Conservation (phyloP, 64 coral and sea anemone species). For the Actinia tenebrosa region DNA sequence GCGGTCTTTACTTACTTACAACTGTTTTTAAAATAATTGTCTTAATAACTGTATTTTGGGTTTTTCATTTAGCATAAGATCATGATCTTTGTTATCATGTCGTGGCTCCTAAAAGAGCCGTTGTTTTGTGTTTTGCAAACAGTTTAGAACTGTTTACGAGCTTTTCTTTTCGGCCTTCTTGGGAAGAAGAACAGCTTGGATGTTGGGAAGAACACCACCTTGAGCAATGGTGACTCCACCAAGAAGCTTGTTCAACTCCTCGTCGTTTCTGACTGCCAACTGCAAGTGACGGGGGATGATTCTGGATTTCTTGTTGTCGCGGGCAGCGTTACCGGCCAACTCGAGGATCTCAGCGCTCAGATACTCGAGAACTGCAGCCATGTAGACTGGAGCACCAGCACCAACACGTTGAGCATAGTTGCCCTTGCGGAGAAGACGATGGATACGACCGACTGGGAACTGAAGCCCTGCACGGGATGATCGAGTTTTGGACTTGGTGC, state of each 20-base stretch:
- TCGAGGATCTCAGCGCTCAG: too few relatives aligned
- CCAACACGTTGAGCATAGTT: too few relatives aligned
- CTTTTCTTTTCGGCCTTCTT: slow-evolving; percentile 41
- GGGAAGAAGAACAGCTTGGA: slow-evolving; percentile 49
- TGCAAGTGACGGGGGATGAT: too few relatives aligned
- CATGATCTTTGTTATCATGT: background rate
- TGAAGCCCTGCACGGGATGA: slow-evolving; percentile 28
- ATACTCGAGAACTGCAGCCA: too few relatives aligned
- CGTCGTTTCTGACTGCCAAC: too few relatives aligned
- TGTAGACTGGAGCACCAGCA: too few relatives aligned
- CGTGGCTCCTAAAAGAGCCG: slow-evolving; percentile 33
- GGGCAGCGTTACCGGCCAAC: too few relatives aligned
- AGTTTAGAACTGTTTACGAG: background rate
- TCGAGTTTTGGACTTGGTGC: slow-evolving; percentile 29
- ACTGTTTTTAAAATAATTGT: too few relatives aligned
- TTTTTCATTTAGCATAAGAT: background rate
- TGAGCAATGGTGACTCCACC: slow-evolving; percentile 20
- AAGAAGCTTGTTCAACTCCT: too few relatives aligned
- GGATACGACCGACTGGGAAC: slow-evolving; percentile 29
- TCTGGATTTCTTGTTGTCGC: too few relatives aligned
- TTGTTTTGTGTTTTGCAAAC: slow-evolving; percentile 1
- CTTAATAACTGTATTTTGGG: too few relatives aligned
- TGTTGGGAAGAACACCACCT: slow-evolving; percentile 50
- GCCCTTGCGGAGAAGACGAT: background rate
- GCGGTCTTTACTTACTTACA: too few relatives aligned